Percentiles rank a stretch among this genome's conserved stretches.
Conservation (phyloP, 2,888 invertebrate genomes). For the Aporophyla nigra region DNA sequence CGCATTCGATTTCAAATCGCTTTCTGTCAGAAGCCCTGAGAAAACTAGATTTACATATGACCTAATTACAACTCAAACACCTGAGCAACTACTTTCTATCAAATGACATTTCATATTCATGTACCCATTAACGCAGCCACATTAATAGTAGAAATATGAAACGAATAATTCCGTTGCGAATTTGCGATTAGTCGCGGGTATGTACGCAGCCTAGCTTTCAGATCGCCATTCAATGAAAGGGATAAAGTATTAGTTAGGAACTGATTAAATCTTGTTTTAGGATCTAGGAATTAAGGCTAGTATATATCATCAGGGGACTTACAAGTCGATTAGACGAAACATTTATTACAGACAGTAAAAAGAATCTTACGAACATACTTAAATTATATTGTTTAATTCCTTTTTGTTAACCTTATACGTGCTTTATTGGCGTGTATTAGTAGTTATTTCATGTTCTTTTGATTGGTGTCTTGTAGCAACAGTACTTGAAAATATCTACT, state of each 20-base stretch:
- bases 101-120: slow-evolving; percentile 11
- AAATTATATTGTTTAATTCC: slow-evolving; percentile 41
- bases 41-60: slow-evolving; percentile 17
- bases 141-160: slow-evolving; percentile 1
- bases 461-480: slow-evolving; percentile 23
- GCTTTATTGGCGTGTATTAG: slow-evolving; percentile 4
- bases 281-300: slow-evolving; percentile 46
- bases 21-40: neutral
- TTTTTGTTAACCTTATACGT: slow-evolving; percentile 8
- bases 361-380: slow-evolving; percentile 9
- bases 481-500: neutral
- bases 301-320: slow-evolving; percentile 9
- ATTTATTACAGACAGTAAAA: slow-evolving; percentile 42
- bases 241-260: slow-evolving; percentile 60
- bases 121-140: slow-evolving; percentile 3
- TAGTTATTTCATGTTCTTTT: slow-evolving; percentile 9
- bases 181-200: slow-evolving; percentile 27
- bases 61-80: slow-evolving; percentile 19
- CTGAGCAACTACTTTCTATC: slow-evolving; percentile 37
- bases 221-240: slow-evolving; percentile 60
- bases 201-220: slow-evolving; percentile 42
- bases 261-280: slow-evolving; percentile 62
- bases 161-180: neutral
- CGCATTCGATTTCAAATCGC: neutral
- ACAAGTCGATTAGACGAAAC: slow-evolving; percentile 28